A percentile compares a stretch with the other conserved stretches of the same genome.
These are phyloP conservation scores for Phengaris arion DNA, from an alignment of 2,888 invertebrate species.

Conservation along the genomic window DNA sequence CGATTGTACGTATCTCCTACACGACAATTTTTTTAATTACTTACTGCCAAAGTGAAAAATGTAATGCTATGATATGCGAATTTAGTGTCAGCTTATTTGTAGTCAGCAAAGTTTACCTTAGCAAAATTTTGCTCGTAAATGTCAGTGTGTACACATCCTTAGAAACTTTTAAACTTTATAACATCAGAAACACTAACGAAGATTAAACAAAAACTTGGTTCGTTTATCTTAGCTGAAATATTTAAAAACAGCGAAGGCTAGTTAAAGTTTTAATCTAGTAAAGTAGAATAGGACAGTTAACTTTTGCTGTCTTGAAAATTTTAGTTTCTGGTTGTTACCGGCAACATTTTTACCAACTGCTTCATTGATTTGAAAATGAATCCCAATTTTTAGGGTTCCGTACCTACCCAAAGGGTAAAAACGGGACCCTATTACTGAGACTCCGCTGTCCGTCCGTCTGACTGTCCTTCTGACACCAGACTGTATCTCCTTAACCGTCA, in stretches of 20 bases:
- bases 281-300: not conserved
- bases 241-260: slow-evolving; percentile 24
- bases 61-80: not conserved
- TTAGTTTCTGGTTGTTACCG: not conserved
- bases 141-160: slow-evolving; percentile 11
- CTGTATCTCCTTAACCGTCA: too few species aligned
- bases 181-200: slow-evolving; percentile 26
- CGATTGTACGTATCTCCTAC: too few species aligned
- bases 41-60: too few species aligned
- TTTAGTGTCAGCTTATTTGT: not conserved
- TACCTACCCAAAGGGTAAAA: too few species aligned
- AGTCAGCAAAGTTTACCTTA: not conserved
- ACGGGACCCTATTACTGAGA: too few species aligned
- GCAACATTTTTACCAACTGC: too few species aligned
- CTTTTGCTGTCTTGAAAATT: not conserved
- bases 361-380: not conserved
- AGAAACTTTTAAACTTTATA: not conserved
- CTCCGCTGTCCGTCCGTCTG: too few species aligned
- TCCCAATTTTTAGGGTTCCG: too few species aligned
- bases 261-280: slow-evolving; percentile 20
- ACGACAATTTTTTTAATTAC: too few species aligned
- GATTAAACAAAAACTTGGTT: slow-evolving; percentile 25
- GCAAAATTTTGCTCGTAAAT: not conserved
- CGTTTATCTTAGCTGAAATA: slow-evolving; percentile 24
- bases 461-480: too few species aligned